phyloP scores from a whole-genome alignment of 2,797 vertebrate species.

The Enteromius anoplus region DNA sequence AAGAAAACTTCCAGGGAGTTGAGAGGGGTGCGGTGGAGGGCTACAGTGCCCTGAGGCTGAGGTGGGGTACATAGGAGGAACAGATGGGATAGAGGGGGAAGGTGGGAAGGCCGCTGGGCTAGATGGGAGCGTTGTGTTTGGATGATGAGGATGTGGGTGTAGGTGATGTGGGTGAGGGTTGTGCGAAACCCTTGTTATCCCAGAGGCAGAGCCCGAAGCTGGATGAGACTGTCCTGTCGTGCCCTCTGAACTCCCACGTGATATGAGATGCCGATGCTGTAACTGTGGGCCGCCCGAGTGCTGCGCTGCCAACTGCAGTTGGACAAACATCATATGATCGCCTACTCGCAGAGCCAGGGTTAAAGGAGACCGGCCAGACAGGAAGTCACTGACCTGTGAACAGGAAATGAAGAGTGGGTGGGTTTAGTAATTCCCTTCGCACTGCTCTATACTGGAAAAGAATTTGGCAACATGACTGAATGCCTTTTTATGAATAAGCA shows the following conservation, averaged over 20 bases:
- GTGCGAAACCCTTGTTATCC: constrained; percentile 52
- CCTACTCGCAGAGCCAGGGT: constrained; percentile 94
- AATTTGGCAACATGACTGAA: constrained; percentile 37
- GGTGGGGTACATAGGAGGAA: constrained; percentile 77
- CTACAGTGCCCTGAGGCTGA: constrained; percentile 74
- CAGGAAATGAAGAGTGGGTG: constrained; percentile 68
- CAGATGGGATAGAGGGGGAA: constrained; percentile 71
- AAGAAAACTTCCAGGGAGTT: constrained; percentile 83
- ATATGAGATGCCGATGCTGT: constrained; percentile 87
- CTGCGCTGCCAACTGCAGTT: constrained; percentile 93
- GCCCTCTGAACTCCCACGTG: constrained; percentile 78
- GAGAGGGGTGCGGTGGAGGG: constrained; percentile 77
- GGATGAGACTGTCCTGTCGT: constrained; percentile 70
- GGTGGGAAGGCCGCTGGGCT: constrained; percentile 65
- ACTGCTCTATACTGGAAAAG: constrained; percentile 14
- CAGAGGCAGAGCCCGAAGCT: constrained; percentile 44
- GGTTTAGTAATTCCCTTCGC: constrained; percentile 52
- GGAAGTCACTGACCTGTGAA: constrained; percentile 93
- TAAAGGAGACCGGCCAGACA: constrained; percentile 93
- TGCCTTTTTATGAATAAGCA: constrained; percentile 50
- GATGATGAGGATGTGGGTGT: constrained; percentile 66
- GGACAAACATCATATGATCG: constrained; percentile 94
- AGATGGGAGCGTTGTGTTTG: constrained; percentile 67
- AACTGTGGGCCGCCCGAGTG: constrained; percentile 84
- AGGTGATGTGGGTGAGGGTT: constrained; percentile 62